These are phyloP conservation scores for Sebastes jordani DNA, from an alignment of 2,797 vertebrate genomes.

Conservation along the genomic window DNA sequence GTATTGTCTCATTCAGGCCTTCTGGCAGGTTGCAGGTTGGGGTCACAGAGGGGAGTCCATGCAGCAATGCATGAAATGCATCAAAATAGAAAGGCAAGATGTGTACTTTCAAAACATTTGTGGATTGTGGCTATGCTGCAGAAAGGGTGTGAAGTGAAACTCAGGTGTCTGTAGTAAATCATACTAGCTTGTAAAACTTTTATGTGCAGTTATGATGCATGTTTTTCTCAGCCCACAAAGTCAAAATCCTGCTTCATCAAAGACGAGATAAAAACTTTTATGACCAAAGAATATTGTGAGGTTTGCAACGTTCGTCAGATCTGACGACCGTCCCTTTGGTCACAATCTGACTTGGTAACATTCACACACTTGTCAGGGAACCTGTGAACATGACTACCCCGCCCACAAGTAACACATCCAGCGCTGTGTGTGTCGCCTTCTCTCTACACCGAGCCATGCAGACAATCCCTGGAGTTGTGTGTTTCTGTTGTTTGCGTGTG, in stretches of 20 bases:
- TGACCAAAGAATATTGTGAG: constrained; percentile 17
- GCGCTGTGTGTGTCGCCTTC: background rate
- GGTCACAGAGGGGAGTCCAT: background rate
- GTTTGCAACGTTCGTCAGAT: constrained; percentile 29
- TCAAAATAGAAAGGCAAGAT: constrained; percentile 4
- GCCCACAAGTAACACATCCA: constrained; percentile 8
- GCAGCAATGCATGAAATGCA: constrained; percentile 8
- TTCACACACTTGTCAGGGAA: constrained; percentile 43
- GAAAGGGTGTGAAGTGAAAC: background rate
- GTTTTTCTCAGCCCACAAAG: background rate
- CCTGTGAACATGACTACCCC: constrained; percentile 29
- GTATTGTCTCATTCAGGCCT: background rate
- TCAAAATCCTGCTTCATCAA: background rate
- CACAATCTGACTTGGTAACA: constrained; percentile 35
- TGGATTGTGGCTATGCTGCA: background rate
- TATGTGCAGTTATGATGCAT: background rate
- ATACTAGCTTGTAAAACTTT: background rate
- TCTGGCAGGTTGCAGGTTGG: background rate
- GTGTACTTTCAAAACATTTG: constrained; percentile 12
- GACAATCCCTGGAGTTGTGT: constrained; percentile 41
- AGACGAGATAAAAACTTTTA: background rate
- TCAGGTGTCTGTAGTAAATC: background rate
- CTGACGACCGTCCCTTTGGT: constrained; percentile 8
- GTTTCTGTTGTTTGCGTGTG: background rate
- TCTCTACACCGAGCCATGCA: constrained; percentile 6